Conservation (phyloP, 1,140 invertebrate species). For the Chelonus insularis region DNA sequence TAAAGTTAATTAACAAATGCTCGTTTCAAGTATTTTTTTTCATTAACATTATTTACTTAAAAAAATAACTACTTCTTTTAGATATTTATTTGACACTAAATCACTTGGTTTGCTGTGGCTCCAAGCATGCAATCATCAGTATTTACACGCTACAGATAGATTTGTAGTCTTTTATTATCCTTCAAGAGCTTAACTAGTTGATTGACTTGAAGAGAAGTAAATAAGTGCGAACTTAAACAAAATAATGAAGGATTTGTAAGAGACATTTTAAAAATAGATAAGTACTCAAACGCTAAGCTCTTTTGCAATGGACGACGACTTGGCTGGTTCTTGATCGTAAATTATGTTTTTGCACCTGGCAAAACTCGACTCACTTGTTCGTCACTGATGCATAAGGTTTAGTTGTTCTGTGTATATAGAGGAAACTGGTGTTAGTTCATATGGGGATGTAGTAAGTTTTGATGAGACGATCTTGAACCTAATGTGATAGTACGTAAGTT, state of each 20-base stretch:
- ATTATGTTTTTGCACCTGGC: constrained; percentile 49
- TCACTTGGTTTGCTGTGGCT: no score
- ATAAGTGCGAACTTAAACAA: no score
- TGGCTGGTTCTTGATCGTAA: constrained; percentile 41
- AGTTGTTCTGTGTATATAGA: not conserved
- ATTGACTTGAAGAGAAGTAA: no score
- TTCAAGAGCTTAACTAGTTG: no score
- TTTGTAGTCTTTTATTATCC: no score
- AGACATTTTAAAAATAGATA: not conserved
- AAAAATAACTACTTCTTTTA: no score
- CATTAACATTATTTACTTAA: no score
- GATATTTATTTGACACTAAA: no score
- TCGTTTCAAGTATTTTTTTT: no score
- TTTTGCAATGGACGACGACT: not conserved
- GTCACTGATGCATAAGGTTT: not conserved
- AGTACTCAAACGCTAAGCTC: not conserved
- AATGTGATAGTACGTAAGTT: not conserved
- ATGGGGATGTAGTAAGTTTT: not conserved
- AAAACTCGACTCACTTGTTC: constrained; percentile 29
- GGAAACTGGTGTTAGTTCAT: not conserved
- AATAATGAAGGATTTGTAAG: not conserved
- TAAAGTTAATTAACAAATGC: no score
- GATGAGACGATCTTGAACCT: not conserved
- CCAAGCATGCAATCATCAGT: no score
- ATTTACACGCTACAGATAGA: no score